Base-by-base conservation (phyloP, 2,797 vertebrate genomes). In the Neopelma chrysocephalum region DNA sequence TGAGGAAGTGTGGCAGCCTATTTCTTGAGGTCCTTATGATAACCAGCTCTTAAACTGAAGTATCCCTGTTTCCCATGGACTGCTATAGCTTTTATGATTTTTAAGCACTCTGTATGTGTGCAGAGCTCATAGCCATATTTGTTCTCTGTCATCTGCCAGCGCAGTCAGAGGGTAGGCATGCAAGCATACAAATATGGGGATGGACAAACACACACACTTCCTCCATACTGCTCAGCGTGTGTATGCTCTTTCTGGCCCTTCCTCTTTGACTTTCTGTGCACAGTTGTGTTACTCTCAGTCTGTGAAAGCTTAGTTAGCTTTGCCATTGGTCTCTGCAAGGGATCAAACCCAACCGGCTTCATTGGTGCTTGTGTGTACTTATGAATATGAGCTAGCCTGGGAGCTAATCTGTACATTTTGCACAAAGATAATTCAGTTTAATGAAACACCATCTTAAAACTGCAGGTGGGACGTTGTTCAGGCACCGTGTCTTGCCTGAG, bases 371-470 rank as follows among this genome's bases (percentile, higher is more conserved):
- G 64, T 54, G 43, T 82, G 71, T 83, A 22, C 54, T 82, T 79
- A 70, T 0, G 42, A 70, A 68, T 38, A 57, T 76, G 68, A 95
- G 82, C 58, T 88, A 76, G 40, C 65, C 13, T 0, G 3, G 68
- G 70, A 95, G 89, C 87, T 94, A 82, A 89, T 94, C 80, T 77
- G 71, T 82, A 43, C 27, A 47, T 93, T 94, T 95, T 91, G 54
- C 80, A 70, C 58, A 45, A 72, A 91, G 70, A 86, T 90, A 88
- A 85, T 93, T 88, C 77, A 77, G 76, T 95, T 97, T 93, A 94
- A 93, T 93, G 91, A 93, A 94, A 88, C 10, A 17, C 58, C n/a
- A n/a, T 84, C 71, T 86, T 88, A 83, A 88, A 96, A 69, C 85
- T 76, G 66, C 82, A 88, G 89, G 90, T 92, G 94, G 90, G 78